phyloP scores from a whole-genome alignment of 2,113 vertebrate species.

The Hippocampus comes region DNA sequence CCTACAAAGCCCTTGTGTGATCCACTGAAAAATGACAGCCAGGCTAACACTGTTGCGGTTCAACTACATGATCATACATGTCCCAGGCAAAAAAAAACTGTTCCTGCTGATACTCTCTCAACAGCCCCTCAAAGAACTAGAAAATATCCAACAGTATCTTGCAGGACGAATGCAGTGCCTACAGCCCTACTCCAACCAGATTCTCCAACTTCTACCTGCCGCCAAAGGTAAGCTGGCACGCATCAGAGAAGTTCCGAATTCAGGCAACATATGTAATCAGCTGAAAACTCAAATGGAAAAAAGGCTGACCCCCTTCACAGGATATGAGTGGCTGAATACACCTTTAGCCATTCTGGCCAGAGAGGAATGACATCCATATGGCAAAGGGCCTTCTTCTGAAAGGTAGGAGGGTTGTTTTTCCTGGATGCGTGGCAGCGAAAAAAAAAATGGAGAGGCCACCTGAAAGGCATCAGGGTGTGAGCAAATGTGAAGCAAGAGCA shows the following conservation, averaged over 20 bases:
- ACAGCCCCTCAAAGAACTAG: background rate
- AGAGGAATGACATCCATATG: background rate
- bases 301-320: background rate
- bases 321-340: background rate
- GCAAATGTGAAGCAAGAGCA: background rate
- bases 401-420: background rate
- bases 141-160: background rate
- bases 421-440: background rate
- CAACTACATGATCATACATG: background rate
- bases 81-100: background rate
- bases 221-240: background rate
- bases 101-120: background rate
- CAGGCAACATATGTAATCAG: background rate
- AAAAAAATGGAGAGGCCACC: background rate
- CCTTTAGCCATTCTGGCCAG: background rate
- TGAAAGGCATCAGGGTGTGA: background rate
- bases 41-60: background rate
- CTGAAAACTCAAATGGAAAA: too few species aligned
- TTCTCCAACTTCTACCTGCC: background rate
- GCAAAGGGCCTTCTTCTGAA: background rate
- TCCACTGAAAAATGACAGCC: too few species aligned
- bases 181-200: background rate
- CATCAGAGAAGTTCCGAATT: too few species aligned
- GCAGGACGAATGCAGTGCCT: background rate
- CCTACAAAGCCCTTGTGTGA: too few species aligned